Base-by-base conservation (phyloP, 2,888 invertebrate species). In the Thereva nobilitata region DNA sequence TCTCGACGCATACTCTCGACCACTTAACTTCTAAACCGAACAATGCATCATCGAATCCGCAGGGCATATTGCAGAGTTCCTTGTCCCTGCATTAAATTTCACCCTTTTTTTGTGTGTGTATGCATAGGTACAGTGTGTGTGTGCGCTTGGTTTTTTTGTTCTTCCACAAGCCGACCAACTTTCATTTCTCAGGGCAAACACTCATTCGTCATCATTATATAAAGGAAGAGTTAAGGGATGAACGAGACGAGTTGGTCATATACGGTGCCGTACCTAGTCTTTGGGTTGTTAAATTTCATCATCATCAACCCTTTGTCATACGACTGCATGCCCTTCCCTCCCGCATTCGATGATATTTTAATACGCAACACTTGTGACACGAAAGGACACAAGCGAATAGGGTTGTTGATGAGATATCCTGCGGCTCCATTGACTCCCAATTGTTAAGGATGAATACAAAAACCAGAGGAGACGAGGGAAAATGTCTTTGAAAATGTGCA, bases 331-430 rank as follows among this genome's bases (percentile, higher is more conserved):
- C 47, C 37, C 47, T 47, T 59, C 37, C 47, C 49, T 12, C 47
- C 23, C 9, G 35, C 12, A 64, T 10, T 64, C 64, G 50, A 64
- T 64, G 64, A 55, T 64, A 54, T 64, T 64, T 64, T 54, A 64
- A 64, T 64, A 59, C 59, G 45, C 54, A 54, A 54, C 64, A 64
- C 64, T 64, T 64, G 54, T 54, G 40, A 55, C 7, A 55, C 38
- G 40, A 54, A 47, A 54, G 45, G 53, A 12, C 64, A 49, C 9
- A 40, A 63, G 44, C 37, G 53, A 45, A 12, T 47, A 47, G 10
- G 23, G 23, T 23, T 23, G 23, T 12, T 47, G 64, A 64, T 42
- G 53, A 52, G 53, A 37, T 64, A 53, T 64, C 64, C 64, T 64
- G 64, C 44, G 64, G 64, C 53, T 53, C 40, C 42, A 53, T 50